Conservation (phyloP, 2,888 invertebrate genomes). For the Tetheella fluctuosa region DNA sequence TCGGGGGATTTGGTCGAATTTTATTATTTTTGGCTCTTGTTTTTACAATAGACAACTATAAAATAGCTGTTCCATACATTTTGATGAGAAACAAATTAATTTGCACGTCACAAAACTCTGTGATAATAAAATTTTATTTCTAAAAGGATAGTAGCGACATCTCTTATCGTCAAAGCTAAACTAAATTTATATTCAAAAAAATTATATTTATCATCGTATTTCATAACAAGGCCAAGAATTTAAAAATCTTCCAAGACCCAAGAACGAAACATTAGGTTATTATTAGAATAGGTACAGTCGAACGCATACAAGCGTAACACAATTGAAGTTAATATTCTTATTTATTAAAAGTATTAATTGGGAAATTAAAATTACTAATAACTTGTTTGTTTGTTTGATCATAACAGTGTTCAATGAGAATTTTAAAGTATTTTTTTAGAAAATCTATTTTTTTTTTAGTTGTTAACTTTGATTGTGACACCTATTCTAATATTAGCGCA, state of each 20-base stretch:
- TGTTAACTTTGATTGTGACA: neutral
- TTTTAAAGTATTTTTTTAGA: no score
- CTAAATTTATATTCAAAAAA: neutral
- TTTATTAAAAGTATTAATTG: neutral
- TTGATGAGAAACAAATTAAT: no score
- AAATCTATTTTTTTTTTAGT: no score
- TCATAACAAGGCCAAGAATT: conserved; percentile 18
- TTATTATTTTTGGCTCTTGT: neutral
- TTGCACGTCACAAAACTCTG: no score
- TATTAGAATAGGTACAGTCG: conserved; percentile 45
- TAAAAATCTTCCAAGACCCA: conserved; percentile 25
- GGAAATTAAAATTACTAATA: no score
- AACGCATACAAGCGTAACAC: conserved; percentile 23
- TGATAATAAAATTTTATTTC: no score
- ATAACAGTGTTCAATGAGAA: no score
- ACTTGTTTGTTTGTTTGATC: neutral
- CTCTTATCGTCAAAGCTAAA: neutral
- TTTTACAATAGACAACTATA: no score
- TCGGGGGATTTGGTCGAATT: neutral
- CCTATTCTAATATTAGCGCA: conserved; percentile 47
- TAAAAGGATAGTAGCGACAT: neutral
- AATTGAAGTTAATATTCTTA: neutral
- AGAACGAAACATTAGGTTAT: conserved; percentile 39
- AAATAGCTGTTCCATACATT: neutral
- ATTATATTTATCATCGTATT: neutral